Evolutionary conservation across 2,888 invertebrate species (phyloP), one percentile per base, ranked within the genome.

Genomic region (Temnothorax rugatulus): DNA sequence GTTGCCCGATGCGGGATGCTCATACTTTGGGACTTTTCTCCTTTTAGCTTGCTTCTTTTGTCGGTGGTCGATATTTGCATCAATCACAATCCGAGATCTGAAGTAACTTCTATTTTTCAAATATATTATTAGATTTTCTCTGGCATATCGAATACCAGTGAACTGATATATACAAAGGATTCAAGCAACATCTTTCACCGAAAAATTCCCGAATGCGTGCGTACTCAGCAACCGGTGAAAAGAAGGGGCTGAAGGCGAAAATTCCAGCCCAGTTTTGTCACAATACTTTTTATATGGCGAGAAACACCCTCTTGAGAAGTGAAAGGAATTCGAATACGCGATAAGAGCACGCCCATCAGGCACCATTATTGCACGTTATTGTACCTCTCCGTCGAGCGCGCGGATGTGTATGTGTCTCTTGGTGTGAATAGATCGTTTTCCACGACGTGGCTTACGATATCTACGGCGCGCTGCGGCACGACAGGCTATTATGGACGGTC

Each of bases 401-500:
- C 13, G 18, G 9, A 21, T 47, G 47, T 79, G 38, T 79, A 59
- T 38, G 59, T 73, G 71, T 47, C 57, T 15, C 47, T 25, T 18
- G 73, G 13, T 73, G 74, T 79, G 59, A 79, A 79, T 79, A 79
- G 79, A 79, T 79, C 79, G 25, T 79, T 79, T 73, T 54, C 34
- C 74, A 50, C 57, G 71, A 57, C 73, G 52, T 68, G 54, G 79
- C 73, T 50, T 38, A 59, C 79, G 47, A 59, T 54, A 59, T 25
- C n/a, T 21, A 73, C 47, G 44, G 89, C 85, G 88, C 90, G 90
- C 91, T 91, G 92, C 91, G 91, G 84, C 92, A 91, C 88, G 87
- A 91, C 90, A 90, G 91, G 87, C 91, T 91, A 87, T 90, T 86
- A 91, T 90, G 90, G 90, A 92, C 87, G 87, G 91, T 84, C 88